Evolutionary conservation across 2,113 vertebrate genomes (phyloP), one percentile per base, ranked within the genome.

Genomic region (Limnothrissa miodon): DNA sequence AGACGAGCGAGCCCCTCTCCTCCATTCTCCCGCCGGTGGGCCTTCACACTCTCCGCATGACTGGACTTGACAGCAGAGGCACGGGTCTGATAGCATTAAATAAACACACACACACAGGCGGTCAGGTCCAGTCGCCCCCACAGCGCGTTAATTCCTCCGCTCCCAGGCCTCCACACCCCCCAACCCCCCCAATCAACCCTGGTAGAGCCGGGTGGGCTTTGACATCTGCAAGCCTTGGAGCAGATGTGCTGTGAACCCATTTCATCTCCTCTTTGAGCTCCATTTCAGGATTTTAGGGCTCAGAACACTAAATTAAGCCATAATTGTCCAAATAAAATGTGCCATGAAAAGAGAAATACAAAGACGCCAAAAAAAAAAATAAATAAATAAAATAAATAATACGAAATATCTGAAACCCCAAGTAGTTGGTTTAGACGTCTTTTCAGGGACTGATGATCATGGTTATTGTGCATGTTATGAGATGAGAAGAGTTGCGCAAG

Each of bases 401-500:
- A 33, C 13, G 5, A 62, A 25, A 29, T 11, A 62, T 82, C 51
- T 59, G 13, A 51, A 56, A 78, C 82, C 51, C 59, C 70, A 44
- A n/a, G 13, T 25, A 84, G 48, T 42, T 45, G 44, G 81, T 85
- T 29, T 29, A 85, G 83, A 87, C 79, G 79, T 83, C 74, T 8
- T n/a, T 59, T 45, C n/a, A 45, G 39, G 82, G 80, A 23, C 80
- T 45, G 11, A 66, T 83, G 82, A 62, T 84, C 79, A 88, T 79
- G 81, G 70, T 39, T 56, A 59, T 84, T n/a, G n/a, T n/a, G n/a
- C n/a, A n/a, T n/a, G n/a, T n/a, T 87, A 83, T 45, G 33, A 78
- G 45, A 70, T 46, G 80, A 78, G 45, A 83, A 59, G 59, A 82
- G 36, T 39, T 48, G 48, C 7, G 45, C 48, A 81, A 78, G 80